Conservation (phyloP, 2,113 vertebrate genomes). For the Ceyx cyanopectus region DNA sequence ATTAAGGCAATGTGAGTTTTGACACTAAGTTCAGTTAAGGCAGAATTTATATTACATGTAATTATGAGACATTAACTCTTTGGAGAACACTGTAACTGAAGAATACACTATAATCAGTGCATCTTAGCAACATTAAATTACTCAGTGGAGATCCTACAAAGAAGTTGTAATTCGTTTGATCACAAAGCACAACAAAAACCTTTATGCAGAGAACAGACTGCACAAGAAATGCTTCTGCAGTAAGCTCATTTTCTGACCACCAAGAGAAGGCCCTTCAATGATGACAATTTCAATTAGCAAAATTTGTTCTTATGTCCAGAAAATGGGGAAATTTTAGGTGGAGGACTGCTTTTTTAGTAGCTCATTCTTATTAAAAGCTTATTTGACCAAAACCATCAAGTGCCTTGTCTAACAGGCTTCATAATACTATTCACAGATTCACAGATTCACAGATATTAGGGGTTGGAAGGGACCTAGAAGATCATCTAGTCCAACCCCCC, state of each 20-base stretch:
- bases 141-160: background rate
- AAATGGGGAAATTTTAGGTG: background rate
- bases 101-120: background rate
- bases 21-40: background rate
- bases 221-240: background rate
- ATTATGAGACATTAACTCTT: background rate
- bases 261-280: background rate
- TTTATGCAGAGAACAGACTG: background rate
- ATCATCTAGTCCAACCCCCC: no score
- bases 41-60: background rate
- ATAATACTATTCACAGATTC: no score
- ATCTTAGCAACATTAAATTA: background rate
- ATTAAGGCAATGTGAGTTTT: background rate
- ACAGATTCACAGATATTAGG: no score
- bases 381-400: background rate
- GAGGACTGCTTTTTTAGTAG: background rate
- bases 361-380: background rate
- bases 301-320: background rate
- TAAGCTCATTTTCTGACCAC: background rate
- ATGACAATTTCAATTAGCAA: background rate
- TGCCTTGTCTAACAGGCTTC: background rate
- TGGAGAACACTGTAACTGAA: conserved; percentile 6
- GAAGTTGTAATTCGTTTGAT: background rate
- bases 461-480: no score
- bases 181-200: background rate